Percentiles rank a stretch among this genome's conserved stretches.
Evolutionary conservation across 1,140 invertebrate species (phyloP).

Genomic region (Euwallacea similis): DNA sequence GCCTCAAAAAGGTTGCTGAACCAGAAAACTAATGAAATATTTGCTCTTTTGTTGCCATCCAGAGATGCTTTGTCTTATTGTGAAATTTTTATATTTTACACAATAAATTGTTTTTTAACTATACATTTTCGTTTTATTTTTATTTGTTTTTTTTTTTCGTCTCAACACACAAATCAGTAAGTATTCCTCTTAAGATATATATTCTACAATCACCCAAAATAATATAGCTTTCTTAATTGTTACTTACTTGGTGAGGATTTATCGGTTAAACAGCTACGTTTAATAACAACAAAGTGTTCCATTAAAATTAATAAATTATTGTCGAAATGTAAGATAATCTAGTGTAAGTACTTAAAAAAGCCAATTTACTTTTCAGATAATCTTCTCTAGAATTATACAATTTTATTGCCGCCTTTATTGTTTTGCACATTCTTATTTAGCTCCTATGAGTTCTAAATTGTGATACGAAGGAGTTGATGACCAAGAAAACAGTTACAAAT

Average conservation of each 20-base stretch:
- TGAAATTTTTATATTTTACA: slow-evolving; percentile 32
- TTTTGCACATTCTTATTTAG: no score
- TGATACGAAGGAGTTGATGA: no score
- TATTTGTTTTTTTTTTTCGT: slow-evolving; percentile 34
- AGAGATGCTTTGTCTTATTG: slow-evolving; percentile 28
- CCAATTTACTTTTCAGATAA: slow-evolving; percentile 2
- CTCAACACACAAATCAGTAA: no score
- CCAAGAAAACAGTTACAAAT: no score
- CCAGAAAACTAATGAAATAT: slow-evolving; percentile 33
- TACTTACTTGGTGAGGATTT: neutral
- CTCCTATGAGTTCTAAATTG: no score
- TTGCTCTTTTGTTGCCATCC: slow-evolving; percentile 26
- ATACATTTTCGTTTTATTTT: slow-evolving; percentile 20
- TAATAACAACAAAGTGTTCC: slow-evolving; percentile 11
- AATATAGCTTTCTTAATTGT: neutral
- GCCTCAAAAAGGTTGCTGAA: slow-evolving; percentile 9
- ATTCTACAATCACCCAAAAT: slow-evolving; percentile 2
- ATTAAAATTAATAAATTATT: slow-evolving; percentile 5
- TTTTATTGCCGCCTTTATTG: neutral
- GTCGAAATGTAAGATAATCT: slow-evolving; percentile 10
- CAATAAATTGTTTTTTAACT: slow-evolving; percentile 26
- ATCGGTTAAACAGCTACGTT: neutral
- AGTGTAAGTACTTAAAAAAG: neutral
- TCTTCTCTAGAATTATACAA: neutral
- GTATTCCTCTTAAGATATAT: neutral